phyloP scores from a whole-genome alignment of 2,113 vertebrate species.

The Vimba vimba region DNA sequence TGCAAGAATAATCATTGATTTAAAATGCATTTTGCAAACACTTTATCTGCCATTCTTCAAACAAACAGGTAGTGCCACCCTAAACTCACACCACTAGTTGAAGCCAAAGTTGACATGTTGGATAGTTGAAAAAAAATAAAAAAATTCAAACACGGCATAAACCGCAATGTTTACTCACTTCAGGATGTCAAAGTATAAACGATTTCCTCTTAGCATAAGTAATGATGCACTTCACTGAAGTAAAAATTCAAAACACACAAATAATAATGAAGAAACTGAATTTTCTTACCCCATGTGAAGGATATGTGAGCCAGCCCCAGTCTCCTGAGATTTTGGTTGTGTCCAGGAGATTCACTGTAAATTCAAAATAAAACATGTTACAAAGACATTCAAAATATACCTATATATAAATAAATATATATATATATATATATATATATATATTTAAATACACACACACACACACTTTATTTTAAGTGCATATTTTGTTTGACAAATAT shows the following conservation, averaged over 20 bases:
- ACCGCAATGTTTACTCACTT: neutral
- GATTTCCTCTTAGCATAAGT: neutral
- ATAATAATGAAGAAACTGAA: neutral
- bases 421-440: no score
- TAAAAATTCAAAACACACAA: neutral
- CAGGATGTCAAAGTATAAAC: neutral
- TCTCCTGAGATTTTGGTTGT: conserved; percentile 88
- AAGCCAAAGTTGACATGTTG: neutral
- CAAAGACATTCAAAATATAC: neutral
- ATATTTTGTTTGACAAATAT: neutral
- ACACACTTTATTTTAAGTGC: neutral
- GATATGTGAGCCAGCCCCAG: conserved; percentile 96
- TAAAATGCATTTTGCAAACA: neutral
- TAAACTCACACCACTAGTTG: neutral
- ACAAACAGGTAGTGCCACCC: no score
- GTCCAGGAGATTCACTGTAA: conserved; percentile 93
- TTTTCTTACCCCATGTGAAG: conserved; percentile 88
- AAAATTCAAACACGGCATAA: neutral
- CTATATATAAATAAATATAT: no score
- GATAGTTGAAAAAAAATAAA: no score
- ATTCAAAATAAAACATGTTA: conserved; percentile 49
- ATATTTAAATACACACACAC: no score
- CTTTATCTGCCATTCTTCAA: neutral
- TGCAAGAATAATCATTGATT: neutral
- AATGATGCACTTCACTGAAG: neutral